These are phyloP conservation scores for Drosophila emarginata DNA, from an alignment of 2,888 invertebrate genomes.

Conservation along the genomic window DNA sequence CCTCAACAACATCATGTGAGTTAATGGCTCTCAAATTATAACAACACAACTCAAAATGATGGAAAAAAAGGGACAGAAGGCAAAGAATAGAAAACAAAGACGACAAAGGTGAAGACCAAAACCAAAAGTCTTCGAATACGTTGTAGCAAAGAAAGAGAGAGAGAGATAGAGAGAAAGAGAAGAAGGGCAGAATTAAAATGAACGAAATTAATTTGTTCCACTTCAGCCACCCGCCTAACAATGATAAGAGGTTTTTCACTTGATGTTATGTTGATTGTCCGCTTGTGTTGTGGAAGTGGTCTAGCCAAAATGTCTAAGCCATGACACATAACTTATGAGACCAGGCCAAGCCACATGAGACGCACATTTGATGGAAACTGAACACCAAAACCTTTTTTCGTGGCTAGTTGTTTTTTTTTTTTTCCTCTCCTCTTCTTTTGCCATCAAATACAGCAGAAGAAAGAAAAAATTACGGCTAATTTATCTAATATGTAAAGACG, in stretches of 20 bases:
- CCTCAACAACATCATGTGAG: constrained; percentile 47
- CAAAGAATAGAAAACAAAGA: constrained; percentile 3
- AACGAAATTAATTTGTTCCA: constrained; percentile 77
- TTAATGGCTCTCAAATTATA: constrained; percentile 71
- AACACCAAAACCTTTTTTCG: constrained; percentile 39
- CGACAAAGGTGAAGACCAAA: constrained; percentile 4
- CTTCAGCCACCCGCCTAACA: constrained; percentile 77
- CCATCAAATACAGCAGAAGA: constrained; percentile 17
- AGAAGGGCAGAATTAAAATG: constrained; percentile 57
- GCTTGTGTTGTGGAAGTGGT: constrained; percentile 34
- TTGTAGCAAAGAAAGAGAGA: constrained; percentile 19
- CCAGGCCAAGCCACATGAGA: constrained; percentile 42
- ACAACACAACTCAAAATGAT: constrained; percentile 52
- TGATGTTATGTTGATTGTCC: constrained; percentile 37
- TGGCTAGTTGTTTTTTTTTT: too few relatives aligned
- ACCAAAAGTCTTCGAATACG: neutral
- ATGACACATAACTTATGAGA: constrained; percentile 63
- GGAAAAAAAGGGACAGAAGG: constrained; percentile 1
- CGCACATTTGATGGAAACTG: constrained; percentile 51
- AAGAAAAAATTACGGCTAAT: constrained; percentile 65
- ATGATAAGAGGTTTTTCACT: constrained; percentile 67
- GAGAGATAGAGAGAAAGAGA: neutral
- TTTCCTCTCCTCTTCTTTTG: constrained; percentile 8
- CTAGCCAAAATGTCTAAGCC: constrained; percentile 53
- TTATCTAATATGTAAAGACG: constrained; percentile 60